Evolutionary conservation across 2,113 vertebrate species (phyloP), one percentile per base, ranked within the genome.

Genomic region (Beaufortia kweichowensis): DNA sequence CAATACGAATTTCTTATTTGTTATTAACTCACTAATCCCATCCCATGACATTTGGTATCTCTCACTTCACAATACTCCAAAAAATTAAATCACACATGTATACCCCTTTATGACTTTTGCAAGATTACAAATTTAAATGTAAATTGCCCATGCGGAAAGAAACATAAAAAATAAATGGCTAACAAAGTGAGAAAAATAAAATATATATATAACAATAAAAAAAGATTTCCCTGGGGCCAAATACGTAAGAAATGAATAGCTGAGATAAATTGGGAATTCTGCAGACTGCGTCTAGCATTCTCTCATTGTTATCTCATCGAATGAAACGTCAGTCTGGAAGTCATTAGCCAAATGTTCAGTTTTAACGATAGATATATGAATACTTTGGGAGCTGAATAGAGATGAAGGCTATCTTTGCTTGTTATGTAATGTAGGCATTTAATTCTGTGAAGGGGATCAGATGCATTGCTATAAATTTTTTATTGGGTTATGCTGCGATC

Each of bases 351-450:
- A 63, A 69, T 28, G 57, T 63, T 69, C 46, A 19, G 4, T 78
- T 70, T 70, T 46, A 76, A 59, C 62, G 53, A 46, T 35, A 75
- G 81, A 77, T 68, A 80, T 80, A 65, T 77, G 78, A 79, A 80
- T 75, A n/a, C 75, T 77, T 67, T 77, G 67, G 23, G 70, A 62
- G 67, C 70, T 59, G 72, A 53, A 28, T 57, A 55, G 41, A 65
- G 69, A 39, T 60, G 39, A 64, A 80, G 50, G 48, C 43, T 50
- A 72, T 68, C 24, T 50, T 19, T 57, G 62, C 26, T 43, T 80
- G 50, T 74, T 77, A 83, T 77, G 62, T 77, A 83, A 73, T 53
- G 33, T 23, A 26, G 76, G 62, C 64, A 82, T 77, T 61, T 39
- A 24, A 33, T 48, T 60, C 11, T 60, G 11, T 69, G 65, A 59